Conservation (phyloP, 2,888 invertebrate species). For the Nephrotoma flavescens region DNA sequence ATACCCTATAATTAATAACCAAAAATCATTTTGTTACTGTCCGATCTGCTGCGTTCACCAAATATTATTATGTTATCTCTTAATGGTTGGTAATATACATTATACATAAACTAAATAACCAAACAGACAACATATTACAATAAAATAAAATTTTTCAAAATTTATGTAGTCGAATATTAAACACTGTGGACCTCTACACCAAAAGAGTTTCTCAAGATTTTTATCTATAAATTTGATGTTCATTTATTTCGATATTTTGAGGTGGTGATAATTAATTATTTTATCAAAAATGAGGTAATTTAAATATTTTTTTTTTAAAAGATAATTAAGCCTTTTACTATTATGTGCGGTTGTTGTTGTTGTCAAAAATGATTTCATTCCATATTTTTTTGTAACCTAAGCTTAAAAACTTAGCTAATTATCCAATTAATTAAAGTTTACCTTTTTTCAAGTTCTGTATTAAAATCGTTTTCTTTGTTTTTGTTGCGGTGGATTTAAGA, state of each 20-base stretch:
- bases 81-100: background rate
- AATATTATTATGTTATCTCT: background rate
- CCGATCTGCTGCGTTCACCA: background rate
- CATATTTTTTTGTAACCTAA: background rate
- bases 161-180: too few relatives aligned
- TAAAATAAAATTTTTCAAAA: too few relatives aligned
- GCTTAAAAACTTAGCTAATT: background rate
- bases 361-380: background rate
- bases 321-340: background rate
- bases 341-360: background rate
- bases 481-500: too few relatives aligned
- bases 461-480: too few relatives aligned
- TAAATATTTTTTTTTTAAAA: background rate
- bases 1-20: background rate
- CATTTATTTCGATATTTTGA: background rate
- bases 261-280: background rate
- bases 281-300: background rate
- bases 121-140: background rate
- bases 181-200: too few relatives aligned
- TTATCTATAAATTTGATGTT: background rate
- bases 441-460: background rate
- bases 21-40: background rate
- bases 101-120: background rate
- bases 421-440: background rate
- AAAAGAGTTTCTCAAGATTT: background rate